Conservation (phyloP, 2,888 invertebrate species). For the Macrophya alboannulata region DNA sequence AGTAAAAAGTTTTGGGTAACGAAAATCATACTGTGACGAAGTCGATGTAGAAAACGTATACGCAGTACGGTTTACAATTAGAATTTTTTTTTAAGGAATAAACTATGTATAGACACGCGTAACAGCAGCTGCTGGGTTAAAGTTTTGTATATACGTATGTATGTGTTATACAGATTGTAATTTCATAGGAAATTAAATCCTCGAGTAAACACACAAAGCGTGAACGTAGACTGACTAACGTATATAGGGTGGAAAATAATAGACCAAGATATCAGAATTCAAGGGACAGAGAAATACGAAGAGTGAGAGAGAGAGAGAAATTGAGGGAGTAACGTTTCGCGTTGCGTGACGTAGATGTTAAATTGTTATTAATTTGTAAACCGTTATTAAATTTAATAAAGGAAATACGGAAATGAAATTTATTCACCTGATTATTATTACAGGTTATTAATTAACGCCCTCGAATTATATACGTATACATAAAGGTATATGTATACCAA, state of each 20-base stretch:
- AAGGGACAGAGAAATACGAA: not conserved
- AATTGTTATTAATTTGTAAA: conserved; percentile 54
- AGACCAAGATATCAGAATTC: conserved; percentile 16
- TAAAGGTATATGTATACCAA: not conserved
- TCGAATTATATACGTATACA: not conserved
- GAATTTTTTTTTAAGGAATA: too few species aligned
- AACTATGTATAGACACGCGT: conserved; percentile 7
- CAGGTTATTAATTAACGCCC: not conserved
- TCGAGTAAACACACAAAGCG: conserved; percentile 3
- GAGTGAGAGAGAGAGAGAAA: not conserved
- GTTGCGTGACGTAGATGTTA: conserved; percentile 32
- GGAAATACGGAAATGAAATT: conserved; percentile 40
- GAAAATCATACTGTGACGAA: conserved; percentile 6
- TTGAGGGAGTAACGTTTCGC: not conserved
- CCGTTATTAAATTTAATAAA: conserved; percentile 47
- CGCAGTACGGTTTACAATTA: too few species aligned
- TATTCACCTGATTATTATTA: conserved; percentile 18
- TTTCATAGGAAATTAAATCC: conserved; percentile 41
- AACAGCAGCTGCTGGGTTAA: not conserved
- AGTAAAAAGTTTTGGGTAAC: not conserved
- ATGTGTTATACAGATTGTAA: not conserved
- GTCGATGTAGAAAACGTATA: not conserved
- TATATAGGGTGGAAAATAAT: not conserved
- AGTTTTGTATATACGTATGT: not conserved
- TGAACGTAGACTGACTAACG: conserved; percentile 2